These are phyloP conservation scores for Ophiothrix spiculata DNA, from an alignment of 35 echinoderm and acorn worm genomes.

Conservation along the genomic window DNA sequence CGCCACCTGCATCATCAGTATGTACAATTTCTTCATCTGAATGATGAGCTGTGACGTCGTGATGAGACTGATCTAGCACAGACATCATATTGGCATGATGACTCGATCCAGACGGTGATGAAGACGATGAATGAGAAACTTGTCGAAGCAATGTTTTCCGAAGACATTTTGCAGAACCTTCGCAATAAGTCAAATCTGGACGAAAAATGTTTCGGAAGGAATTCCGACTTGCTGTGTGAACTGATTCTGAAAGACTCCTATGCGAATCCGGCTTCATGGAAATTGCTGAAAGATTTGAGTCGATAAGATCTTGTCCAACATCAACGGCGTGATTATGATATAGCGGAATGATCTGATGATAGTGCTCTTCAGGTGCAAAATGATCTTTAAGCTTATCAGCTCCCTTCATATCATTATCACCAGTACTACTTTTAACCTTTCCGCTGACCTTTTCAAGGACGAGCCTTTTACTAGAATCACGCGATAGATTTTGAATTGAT, in stretches of 20 bases:
- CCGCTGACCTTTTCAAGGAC: conserved; percentile 23
- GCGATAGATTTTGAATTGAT: conserved; percentile 40
- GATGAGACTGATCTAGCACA: conserved; percentile 31
- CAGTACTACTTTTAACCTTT: not conserved
- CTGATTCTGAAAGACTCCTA: conserved; percentile 17
- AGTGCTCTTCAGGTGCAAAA: conserved; percentile 29
- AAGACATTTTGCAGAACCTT: conserved; percentile 59
- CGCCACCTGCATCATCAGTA: conserved; percentile 62
- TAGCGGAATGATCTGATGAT: conserved; percentile 47
- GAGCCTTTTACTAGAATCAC: conserved; percentile 8
- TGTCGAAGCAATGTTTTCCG: conserved; percentile 33
- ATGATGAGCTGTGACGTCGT: conserved; percentile 56
- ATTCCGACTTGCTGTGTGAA: conserved; percentile 47
- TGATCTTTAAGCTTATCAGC: conserved; percentile 14
- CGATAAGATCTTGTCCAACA: conserved; percentile 53
- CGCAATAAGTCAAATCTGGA: conserved; percentile 78
- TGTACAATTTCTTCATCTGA: conserved; percentile 62
- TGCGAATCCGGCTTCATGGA: conserved; percentile 45
- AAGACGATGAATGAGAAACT: not conserved
- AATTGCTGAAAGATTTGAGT: conserved; percentile 51
- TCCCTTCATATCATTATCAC: conserved; percentile 17
- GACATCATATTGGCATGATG: conserved; percentile 9
- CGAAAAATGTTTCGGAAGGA: conserved; percentile 92
- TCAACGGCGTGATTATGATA: conserved; percentile 50
- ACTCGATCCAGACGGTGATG: not conserved